Conservation (phyloP, 2,888 invertebrate genomes). For the Cephus pulcher region DNA sequence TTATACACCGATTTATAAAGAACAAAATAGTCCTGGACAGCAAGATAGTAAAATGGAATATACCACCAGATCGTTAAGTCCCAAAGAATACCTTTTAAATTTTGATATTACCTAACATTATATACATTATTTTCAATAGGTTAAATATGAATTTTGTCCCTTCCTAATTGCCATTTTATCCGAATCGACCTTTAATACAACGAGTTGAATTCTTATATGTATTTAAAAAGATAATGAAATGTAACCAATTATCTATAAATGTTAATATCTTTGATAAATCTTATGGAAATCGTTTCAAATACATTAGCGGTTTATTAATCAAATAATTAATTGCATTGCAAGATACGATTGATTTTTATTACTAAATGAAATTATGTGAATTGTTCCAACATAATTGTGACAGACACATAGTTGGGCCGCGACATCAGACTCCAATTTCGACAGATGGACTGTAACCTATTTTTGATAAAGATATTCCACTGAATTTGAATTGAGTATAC, state of each 20-base stretch:
- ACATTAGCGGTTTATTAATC: neutral
- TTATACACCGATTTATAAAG: conserved; percentile 31
- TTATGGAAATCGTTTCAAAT: neutral
- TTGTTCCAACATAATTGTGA: neutral
- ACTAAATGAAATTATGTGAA: neutral
- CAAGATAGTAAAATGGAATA: conserved; percentile 32
- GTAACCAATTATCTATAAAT: neutral
- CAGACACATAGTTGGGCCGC: neutral
- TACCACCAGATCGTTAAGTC: conserved; percentile 48
- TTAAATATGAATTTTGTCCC: neutral
- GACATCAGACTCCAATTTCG: no score
- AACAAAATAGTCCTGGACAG: conserved; percentile 18
- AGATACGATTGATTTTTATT: neutral
- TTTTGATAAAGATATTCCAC: no score
- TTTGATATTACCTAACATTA: neutral
- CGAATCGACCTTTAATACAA: neutral
- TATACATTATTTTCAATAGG: neutral
- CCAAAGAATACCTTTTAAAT: conserved; percentile 18
- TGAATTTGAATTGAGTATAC: no score
- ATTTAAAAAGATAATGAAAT: no score
- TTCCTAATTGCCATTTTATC: neutral
- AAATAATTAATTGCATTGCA: neutral
- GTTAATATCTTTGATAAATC: neutral
- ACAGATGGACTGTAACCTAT: no score
- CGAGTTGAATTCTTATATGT: neutral